phyloP scores from a whole-genome alignment of 2,888 invertebrate genomes.

The Acanthococcus lagerstroemiae region DNA sequence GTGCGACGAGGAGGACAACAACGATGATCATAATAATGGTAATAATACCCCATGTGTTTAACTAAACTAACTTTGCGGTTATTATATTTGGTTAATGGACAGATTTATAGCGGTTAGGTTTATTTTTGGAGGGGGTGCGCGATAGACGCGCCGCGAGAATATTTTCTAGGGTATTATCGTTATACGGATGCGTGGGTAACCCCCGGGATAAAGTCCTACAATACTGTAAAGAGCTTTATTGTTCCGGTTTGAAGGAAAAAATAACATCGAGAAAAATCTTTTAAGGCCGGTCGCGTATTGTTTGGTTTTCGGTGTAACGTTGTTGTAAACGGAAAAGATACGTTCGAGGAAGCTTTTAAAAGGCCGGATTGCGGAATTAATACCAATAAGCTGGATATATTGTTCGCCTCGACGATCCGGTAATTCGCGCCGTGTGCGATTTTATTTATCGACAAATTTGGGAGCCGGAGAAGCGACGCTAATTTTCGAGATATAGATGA shows the following conservation, averaged over 20 bases:
- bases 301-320: not conserved
- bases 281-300: not conserved
- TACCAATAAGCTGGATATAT: too few species aligned
- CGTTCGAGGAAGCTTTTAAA: not conserved
- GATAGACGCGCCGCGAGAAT: not conserved
- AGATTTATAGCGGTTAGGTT: conserved; percentile 26
- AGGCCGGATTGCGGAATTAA: not conserved
- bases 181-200: not conserved
- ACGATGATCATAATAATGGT: not conserved
- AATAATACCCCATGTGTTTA: conserved; percentile 17
- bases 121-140: conserved; percentile 3
- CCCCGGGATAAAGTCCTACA: conserved; percentile 1
- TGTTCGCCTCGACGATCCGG: too few species aligned
- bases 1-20: not conserved
- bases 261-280: not conserved
- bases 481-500: too few species aligned
- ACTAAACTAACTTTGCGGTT: conserved; percentile 27
- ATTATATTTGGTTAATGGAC: conserved; percentile 30
- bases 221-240: conserved; percentile 4
- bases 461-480: too few species aligned
- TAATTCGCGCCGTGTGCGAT: too few species aligned
- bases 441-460: too few species aligned
- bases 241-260: conserved; percentile 6
- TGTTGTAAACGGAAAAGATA: not conserved
- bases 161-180: not conserved